Base-by-base conservation (phyloP, 2,113 vertebrate genomes). In the Ariopsis seemanni region DNA sequence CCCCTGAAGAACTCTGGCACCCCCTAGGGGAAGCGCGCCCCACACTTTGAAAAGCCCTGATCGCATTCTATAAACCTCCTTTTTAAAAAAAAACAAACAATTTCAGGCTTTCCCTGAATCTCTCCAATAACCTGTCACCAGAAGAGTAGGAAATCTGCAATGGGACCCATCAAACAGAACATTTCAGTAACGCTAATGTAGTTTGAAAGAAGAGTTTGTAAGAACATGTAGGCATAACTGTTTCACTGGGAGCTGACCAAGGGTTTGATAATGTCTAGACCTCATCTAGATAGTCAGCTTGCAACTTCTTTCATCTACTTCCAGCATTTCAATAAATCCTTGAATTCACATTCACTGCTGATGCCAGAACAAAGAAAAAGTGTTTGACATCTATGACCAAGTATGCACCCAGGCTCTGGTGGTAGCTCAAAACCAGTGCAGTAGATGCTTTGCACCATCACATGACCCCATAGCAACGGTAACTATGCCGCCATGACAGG, bases 351-450 rank as follows among this genome's bases (percentile, higher is more conserved):
- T 34, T 34, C 69, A 72, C 69, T 77, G 52, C 75, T 57, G 50
- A 25, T 79, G 52, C n/a, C 74, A 55, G 6, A 55, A 57, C 25
- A 27, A 78, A 78, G 75, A 79, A 79, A 79, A 79, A 55, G 14
- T n/a, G 25, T 78, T 78, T 79, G n/a, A 79, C 25, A 55, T 55
- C 18, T 18, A 60, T 62, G 79, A 25, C 30, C 18, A 62, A 25
- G 62, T 12, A 22, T 60, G 55, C 8, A 25, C 8, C 25, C 27
- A 80, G 52, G n/a, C 2, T 58, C 5, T 17, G 18, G 53, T 42
- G 53, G 53, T 20, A 34, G 55, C n/a, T 58, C 12, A 53, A 78
- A 53, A 14, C 25, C 25, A 57, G 50, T 22, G 17, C 7, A 34
- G 34, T 42, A 42, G 42, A 42, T 42, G 3, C 42, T 42, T 42